phyloP scores from a whole-genome alignment of 1,140 invertebrate genomes.

The Diploscapter pachys region DNA sequence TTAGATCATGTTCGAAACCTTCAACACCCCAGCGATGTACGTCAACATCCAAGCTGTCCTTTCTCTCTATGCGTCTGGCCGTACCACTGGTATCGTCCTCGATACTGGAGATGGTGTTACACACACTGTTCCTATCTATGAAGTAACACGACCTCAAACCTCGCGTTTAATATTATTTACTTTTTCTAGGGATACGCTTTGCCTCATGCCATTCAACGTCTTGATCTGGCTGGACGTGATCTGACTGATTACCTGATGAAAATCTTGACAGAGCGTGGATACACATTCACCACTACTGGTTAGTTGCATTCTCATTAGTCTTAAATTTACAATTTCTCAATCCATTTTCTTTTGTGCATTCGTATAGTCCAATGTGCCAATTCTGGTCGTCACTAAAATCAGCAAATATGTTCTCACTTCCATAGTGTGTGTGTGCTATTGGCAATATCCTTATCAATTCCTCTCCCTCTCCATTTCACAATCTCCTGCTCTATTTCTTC shows the following conservation, averaged over 20 bases:
- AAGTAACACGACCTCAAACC: background rate
- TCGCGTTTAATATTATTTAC: background rate
- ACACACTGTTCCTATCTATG: conserved; percentile 55
- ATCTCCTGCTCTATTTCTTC: no score
- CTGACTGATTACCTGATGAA: conserved; percentile 49
- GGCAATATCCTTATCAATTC: no score
- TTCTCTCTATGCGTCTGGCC: conserved; percentile 47
- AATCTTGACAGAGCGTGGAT: conserved; percentile 50
- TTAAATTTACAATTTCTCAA: no score
- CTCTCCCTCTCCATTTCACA: no score
- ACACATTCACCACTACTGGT: conserved; percentile 35
- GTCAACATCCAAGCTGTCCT: conserved; percentile 50
- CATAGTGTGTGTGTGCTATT: no score
- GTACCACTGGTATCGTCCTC: conserved; percentile 52
- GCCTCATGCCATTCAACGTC: conserved; percentile 43
- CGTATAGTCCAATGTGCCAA: no score
- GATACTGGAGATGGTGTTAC: conserved; percentile 60
- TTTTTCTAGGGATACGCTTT: conserved; percentile 38
- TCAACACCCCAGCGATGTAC: conserved; percentile 63
- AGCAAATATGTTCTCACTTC: no score
- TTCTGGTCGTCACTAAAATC: no score
- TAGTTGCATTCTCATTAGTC: background rate
- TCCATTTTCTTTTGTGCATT: no score
- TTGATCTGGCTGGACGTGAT: conserved; percentile 46
- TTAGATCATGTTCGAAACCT: conserved; percentile 55